phyloP scores from a whole-genome alignment of 1,140 invertebrate genomes.

The Cyrtorhinus lividipennis region DNA sequence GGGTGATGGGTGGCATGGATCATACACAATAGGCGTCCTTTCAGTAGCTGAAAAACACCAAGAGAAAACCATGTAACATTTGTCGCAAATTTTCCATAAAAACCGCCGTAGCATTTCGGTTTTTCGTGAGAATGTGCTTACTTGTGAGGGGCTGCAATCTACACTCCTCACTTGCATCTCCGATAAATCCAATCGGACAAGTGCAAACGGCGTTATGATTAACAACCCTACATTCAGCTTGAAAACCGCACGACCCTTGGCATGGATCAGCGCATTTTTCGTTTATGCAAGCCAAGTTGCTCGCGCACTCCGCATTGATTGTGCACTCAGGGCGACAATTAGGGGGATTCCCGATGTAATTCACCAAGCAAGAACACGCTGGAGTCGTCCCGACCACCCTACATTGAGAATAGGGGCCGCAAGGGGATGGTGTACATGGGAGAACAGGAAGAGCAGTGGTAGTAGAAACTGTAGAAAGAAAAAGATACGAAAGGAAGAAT shows the following conservation, averaged over 20 bases:
- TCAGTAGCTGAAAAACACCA: constrained; percentile 27
- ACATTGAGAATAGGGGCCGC: constrained; percentile 37
- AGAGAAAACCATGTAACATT: background rate
- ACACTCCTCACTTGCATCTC: constrained; percentile 33
- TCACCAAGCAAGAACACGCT: constrained; percentile 35
- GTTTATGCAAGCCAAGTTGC: constrained; percentile 35
- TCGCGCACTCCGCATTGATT: constrained; percentile 37
- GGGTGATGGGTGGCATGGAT: constrained; percentile 30
- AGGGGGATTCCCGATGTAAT: constrained; percentile 37
- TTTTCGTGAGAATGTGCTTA: constrained; percentile 18
- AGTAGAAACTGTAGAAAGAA: constrained; percentile 25
- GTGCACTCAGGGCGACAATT: constrained; percentile 38
- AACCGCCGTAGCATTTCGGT: too few species aligned
- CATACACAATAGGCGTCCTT: constrained; percentile 25
- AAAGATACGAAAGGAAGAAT: constrained; percentile 20
- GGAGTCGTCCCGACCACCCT: constrained; percentile 31
- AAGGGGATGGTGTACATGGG: constrained; percentile 37
- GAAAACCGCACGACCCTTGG: constrained; percentile 37
- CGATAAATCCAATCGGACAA: constrained; percentile 40
- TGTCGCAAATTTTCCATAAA: background rate
- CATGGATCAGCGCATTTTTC: constrained; percentile 39
- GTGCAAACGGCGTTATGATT: constrained; percentile 41
- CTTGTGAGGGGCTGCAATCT: constrained; percentile 23
- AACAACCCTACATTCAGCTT: constrained; percentile 37
- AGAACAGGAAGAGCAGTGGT: constrained; percentile 26